Evolutionary conservation across 2,888 invertebrate species (phyloP).

Genomic region (Ptilodon capucinus): DNA sequence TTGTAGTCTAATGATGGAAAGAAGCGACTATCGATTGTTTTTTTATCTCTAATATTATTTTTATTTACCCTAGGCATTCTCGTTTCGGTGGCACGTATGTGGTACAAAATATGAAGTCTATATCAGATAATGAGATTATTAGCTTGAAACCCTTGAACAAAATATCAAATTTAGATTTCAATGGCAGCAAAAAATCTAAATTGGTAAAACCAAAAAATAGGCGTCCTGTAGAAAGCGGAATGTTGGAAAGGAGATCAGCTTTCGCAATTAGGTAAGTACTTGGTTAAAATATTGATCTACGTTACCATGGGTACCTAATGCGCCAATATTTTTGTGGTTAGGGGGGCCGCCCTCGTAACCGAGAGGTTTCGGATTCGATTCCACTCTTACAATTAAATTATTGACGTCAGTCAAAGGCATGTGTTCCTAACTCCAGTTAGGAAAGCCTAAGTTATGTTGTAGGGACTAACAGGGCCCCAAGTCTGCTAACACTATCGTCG

Average conservation of each 20-base stretch:
- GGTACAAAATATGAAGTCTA: conserved; percentile 95
- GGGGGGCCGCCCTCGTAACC: too few species aligned
- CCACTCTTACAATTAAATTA: too few species aligned
- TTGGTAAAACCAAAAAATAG: conserved; percentile 88
- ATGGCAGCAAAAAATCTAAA: conserved; percentile 83
- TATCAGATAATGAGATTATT: conserved; percentile 94
- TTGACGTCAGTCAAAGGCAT: too few species aligned
- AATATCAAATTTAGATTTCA: conserved; percentile 90
- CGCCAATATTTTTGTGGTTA: too few species aligned
- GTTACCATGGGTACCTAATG: too few species aligned
- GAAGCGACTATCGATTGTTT: too few species aligned
- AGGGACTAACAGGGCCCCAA: too few species aligned
- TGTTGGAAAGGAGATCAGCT: conserved; percentile 90
- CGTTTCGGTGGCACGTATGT: conserved; percentile 97
- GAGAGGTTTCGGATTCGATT: too few species aligned
- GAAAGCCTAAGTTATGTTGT: too few species aligned
- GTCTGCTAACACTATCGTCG: too few species aligned
- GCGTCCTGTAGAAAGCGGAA: conserved; percentile 85
- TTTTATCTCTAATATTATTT: not conserved
- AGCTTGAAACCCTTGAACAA: conserved; percentile 93
- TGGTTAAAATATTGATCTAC: not conserved
- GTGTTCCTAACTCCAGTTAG: too few species aligned
- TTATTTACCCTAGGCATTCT: conserved; percentile 87
- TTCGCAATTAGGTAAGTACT: conserved; percentile 87
- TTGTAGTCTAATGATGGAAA: too few species aligned